Conservation (phyloP, 2,113 vertebrate species). For the Dasyurus viverrinus region DNA sequence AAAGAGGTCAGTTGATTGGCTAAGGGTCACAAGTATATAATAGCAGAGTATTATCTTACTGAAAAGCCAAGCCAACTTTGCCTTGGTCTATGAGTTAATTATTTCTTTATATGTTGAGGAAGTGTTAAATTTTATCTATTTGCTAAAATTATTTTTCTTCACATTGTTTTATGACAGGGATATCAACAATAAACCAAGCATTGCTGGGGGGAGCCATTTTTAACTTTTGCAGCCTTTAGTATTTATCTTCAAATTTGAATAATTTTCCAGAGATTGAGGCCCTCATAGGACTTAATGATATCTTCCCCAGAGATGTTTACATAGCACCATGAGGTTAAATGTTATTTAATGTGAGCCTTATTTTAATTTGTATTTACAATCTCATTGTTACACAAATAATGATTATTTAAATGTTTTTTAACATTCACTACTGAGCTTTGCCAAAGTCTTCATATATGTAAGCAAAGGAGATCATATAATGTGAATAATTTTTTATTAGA, state of each 20-base stretch:
- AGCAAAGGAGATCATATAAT: not conserved
- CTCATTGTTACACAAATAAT: not conserved
- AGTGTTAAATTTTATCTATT: not conserved
- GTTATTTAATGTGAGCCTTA: not conserved
- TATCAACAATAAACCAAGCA: not conserved
- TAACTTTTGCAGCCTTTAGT: not conserved
- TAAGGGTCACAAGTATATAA: not conserved
- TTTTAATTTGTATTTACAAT: not conserved
- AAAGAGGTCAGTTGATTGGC: not conserved
- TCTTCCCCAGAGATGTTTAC: not conserved
- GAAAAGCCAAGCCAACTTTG: not conserved
- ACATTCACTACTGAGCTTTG: not conserved
- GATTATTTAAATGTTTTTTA: not conserved
- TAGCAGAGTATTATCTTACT: not conserved
- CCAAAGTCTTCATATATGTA: not conserved
- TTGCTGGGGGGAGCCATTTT: not conserved
- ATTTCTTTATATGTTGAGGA: not conserved
- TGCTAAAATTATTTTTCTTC: not conserved
- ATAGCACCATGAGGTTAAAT: not conserved
- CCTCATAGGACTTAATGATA: not conserved
- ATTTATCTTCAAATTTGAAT: not conserved
- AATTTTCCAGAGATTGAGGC: not conserved
- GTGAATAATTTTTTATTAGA: not conserved
- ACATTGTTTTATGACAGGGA: not conserved
- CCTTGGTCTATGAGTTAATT: not conserved